Percentiles rank a stretch among this genome's conserved stretches.
Evolutionary conservation across 1,140 invertebrate species (phyloP).

Genomic region (Mamestra configurata): DNA sequence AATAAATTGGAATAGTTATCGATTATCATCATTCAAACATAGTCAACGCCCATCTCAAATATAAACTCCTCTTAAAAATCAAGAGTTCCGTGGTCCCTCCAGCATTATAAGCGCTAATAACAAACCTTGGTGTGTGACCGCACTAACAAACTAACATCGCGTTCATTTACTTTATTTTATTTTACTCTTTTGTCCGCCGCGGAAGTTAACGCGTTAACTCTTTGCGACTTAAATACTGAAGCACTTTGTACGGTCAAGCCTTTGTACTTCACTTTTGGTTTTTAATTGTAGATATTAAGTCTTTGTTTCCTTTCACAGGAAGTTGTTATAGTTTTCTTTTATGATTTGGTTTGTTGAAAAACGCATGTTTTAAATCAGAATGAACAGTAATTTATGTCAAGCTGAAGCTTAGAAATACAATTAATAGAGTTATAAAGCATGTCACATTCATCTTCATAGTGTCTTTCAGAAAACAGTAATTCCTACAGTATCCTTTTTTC

Average conservation of each 20-base stretch:
- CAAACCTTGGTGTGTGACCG: neutral
- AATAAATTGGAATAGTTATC: too few relatives aligned
- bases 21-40: too few relatives aligned
- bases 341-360: neutral
- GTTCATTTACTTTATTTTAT: neutral
- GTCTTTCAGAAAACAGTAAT: too few relatives aligned
- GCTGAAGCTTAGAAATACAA: too few relatives aligned
- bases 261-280: constrained; percentile 12
- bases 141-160: neutral
- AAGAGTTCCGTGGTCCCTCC: too few relatives aligned
- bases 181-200: neutral
- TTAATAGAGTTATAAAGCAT: too few relatives aligned
- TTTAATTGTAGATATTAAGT: constrained; percentile 4
- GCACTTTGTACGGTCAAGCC: neutral
- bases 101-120: neutral
- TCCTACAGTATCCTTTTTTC: too few relatives aligned
- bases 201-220: neutral
- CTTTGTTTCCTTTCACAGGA: neutral
- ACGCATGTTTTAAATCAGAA: too few relatives aligned
- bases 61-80: too few relatives aligned
- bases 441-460: too few relatives aligned
- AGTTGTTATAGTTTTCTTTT: neutral
- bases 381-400: too few relatives aligned
- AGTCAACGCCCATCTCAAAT: too few relatives aligned
- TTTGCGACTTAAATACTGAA: constrained; percentile 9